Evolutionary conservation across 2,888 invertebrate genomes (phyloP), one percentile per base, ranked within the genome.

Genomic region (Netelia virgata): DNA sequence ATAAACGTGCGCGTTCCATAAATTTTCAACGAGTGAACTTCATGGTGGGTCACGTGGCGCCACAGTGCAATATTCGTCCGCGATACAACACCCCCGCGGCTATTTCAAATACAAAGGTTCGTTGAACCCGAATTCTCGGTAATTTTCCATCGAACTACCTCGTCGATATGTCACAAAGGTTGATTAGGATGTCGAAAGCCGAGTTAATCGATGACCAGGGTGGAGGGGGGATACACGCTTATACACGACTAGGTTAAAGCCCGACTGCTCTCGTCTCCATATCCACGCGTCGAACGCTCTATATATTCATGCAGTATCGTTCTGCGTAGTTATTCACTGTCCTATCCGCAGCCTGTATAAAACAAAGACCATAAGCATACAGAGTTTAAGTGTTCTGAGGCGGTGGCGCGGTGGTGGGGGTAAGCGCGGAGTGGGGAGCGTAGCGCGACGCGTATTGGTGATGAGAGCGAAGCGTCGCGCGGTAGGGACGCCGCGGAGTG

Each of bases 41-140:
- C 6, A 6, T 36, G 36, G 36, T 8, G 36, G 1, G 36, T 5
- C 36, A 36, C 6, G 36, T 36, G 6, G 36, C 36, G 36, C 36
- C 36, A 1, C 36, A 36, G 36, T 36, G 36, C 36, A 36, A 36
- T 6, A 36, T 36, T 36, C 36, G 36, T 36, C 6, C 5, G 5
- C 36, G 6, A 36, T 6, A 36, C 36, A 36, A 36, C 6, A 36
- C 8, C 36, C 8, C 36, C 36, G 0, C 36, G 5, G 73, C 77
- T 72, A 47, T 73, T 10, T 47, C 9, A 36, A 61, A 66, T 84
- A 63, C 61, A 41, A 53, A 74, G 78, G 55, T 70, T 72, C 69
- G 55, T 61, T 73, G 47, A 9, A 41, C 41, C 1, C 18, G 47
- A 18, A 81, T 76, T 16, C n/a, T 47, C 14, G 3, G 14, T 14